phyloP scores from a whole-genome alignment of 2,797 vertebrate species.

The Pseudopleuronectes americanus region DNA sequence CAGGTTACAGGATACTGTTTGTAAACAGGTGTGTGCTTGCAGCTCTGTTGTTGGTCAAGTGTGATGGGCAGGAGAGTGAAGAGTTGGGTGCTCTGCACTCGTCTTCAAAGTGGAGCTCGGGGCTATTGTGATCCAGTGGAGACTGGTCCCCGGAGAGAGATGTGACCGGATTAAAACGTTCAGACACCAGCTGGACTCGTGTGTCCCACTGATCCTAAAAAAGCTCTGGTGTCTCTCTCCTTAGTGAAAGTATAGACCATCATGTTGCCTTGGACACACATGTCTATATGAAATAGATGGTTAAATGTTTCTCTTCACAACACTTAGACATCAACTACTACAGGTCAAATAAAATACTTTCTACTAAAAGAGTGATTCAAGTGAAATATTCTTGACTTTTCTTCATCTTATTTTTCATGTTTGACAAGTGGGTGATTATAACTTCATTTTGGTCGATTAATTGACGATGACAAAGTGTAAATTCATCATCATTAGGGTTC shows the following conservation, averaged over 20 bases:
- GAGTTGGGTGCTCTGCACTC: neutral
- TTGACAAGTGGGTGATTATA: neutral
- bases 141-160: neutral
- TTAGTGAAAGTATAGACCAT: conserved; percentile 3
- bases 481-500: neutral
- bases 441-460: neutral
- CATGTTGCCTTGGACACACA: neutral
- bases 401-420: neutral
- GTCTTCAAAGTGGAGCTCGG: neutral
- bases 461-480: neutral
- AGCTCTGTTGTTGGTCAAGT: neutral
- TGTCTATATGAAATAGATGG: neutral
- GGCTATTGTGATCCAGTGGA: neutral
- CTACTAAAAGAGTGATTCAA: no score
- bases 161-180: conserved; percentile 36
- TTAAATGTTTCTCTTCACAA: neutral
- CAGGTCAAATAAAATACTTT: no score
- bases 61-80: neutral
- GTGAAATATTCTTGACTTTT: neutral
- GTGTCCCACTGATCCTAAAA: conserved; percentile 24
- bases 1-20: no score
- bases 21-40: neutral
- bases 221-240: neutral
- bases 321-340: no score
- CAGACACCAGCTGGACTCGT: conserved; percentile 19